Evolutionary conservation across 2,888 invertebrate genomes (phyloP), one percentile per base, ranked within the genome.

Genomic region (Tetropium fuscum): DNA sequence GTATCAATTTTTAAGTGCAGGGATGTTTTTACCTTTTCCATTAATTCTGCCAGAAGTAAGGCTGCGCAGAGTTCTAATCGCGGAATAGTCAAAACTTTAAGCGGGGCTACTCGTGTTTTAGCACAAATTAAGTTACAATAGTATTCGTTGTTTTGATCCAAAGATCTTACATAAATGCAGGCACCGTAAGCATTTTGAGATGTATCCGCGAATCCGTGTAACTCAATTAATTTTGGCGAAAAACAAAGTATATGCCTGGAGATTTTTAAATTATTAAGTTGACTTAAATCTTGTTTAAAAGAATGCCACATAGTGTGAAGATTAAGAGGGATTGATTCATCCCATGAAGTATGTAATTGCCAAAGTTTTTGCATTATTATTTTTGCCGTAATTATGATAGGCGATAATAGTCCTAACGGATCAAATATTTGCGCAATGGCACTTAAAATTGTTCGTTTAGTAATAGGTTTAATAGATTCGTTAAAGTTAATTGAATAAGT

Each of bases 31-130:
- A 54, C 56, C 16, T 60, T 60, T n/a, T 40, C 8, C 15, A 54
- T 27, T 32, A 59, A 40, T 13, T 55, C 22, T 5, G 58, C 22
- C 4, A 59, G 16, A 11, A 59, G 44, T 18, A 60, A 49, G 32
- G 63, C 58, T 13, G 38, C 58, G 15, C 43, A 63, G 6, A 63
- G 34, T 36, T 60, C 57, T 13, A 63, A 20, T 11, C 40, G 38
- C 8, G 60, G 63, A 10, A 60, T 54, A 3, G 53, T 60, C 11
- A 63, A 3, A 4, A 49, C 10, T 11, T 63, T 63, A 15, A 60
- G 15, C 5, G 60, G 57, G 30, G 60, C 63, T 13, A 60, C 53
- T 6, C 54, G 41, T 2, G 54, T 48, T 47, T 60, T 58, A 4
- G 63, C 45, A 25, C 54, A 63, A 30, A 49, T 25, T 27, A 60